Conservation (phyloP, 2,888 invertebrate genomes). For the Xestobium rufovillosum region DNA sequence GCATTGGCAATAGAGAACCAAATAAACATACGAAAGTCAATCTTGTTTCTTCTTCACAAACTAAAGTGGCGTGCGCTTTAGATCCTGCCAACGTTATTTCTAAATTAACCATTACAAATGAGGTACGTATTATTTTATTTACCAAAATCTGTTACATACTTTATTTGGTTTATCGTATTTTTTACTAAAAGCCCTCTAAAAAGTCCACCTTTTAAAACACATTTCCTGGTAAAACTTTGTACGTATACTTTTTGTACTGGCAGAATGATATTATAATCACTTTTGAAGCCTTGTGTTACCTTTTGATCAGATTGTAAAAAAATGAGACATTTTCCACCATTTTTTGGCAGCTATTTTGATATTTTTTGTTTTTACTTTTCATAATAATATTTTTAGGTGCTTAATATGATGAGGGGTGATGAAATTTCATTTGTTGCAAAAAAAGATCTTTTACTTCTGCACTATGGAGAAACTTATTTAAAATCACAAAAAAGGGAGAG, state of each 20-base stretch:
- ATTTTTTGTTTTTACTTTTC: not conserved
- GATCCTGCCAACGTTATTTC: constrained; percentile 11
- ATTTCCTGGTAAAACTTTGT: no score
- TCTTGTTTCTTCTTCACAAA: constrained; percentile 9
- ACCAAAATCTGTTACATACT: not conserved
- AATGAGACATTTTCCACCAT: no score
- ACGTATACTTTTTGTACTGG: no score
- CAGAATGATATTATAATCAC: not conserved
- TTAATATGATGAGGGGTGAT: not conserved
- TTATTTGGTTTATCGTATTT: not conserved
- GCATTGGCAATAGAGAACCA: constrained; percentile 2
- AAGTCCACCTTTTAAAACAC: constrained; percentile 2
- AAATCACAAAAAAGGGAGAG: constrained; percentile 24
- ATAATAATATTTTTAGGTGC: constrained; percentile 1
- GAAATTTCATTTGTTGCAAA: not conserved
- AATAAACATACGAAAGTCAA: not conserved
- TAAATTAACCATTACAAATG: constrained; percentile 5
- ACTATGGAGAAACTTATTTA: constrained; percentile 20
- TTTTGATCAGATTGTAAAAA: no score
- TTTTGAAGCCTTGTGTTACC: no score
- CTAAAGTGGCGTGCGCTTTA: constrained; percentile 10
- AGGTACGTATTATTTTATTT: not conserved
- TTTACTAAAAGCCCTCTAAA: no score
- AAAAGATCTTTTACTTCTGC: not conserved
- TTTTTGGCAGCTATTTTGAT: no score